phyloP scores from a whole-genome alignment of 1,140 invertebrate species.

The Chrysomallon squamiferum region DNA sequence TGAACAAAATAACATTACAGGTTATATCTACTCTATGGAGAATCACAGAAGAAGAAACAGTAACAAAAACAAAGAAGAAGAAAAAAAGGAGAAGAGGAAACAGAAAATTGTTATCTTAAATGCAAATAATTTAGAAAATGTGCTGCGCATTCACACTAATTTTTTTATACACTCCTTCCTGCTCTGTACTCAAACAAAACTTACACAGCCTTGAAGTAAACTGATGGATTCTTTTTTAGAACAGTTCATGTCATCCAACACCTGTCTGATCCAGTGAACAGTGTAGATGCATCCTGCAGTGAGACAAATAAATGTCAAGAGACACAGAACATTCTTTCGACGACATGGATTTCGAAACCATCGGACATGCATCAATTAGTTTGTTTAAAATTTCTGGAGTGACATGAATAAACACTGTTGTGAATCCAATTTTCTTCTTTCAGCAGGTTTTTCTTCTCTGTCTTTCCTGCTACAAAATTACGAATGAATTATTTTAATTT shows the following conservation, averaged over 20 bases:
- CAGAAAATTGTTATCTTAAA: neutral
- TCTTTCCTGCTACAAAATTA: no score
- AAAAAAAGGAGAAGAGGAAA: neutral
- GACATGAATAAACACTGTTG: no score
- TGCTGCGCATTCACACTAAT: no score
- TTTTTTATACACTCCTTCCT: no score
- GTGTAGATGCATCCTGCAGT: neutral
- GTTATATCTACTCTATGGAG: neutral
- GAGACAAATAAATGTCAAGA: neutral
- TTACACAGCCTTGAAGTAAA: neutral
- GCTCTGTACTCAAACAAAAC: neutral
- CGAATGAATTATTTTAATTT: no score
- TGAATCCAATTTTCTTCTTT: no score
- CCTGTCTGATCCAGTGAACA: neutral
- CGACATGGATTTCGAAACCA: no score
- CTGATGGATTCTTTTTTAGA: neutral
- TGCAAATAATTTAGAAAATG: neutral
- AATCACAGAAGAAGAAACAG: neutral
- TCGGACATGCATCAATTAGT: no score
- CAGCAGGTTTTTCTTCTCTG: no score
- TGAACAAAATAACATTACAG: slow-evolving; percentile 12
- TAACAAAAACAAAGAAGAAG: neutral
- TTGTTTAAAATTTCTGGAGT: no score
- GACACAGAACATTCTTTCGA: no score
- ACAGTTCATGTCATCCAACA: neutral